A percentile compares a stretch with the other conserved stretches of the same genome.
These are phyloP conservation scores for Tribolium madens DNA, from an alignment of 1,140 invertebrate genomes.

Conservation along the genomic window DNA sequence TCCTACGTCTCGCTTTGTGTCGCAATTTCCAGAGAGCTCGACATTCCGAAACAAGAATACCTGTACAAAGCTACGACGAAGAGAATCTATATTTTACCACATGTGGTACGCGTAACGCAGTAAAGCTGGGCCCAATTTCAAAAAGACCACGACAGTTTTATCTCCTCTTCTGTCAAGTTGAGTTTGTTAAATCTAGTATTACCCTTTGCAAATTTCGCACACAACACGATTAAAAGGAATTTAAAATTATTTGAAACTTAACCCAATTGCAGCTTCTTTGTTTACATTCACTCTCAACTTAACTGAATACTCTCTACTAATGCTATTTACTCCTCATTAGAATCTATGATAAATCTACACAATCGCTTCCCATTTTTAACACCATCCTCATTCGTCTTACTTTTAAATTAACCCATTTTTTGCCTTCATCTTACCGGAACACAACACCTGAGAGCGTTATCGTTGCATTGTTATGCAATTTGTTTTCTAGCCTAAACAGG, in stretches of 20 bases:
- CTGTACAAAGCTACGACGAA: slow-evolving; percentile 35
- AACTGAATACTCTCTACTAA: slow-evolving; percentile 25
- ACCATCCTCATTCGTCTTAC: neutral
- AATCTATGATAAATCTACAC: slow-evolving; percentile 25
- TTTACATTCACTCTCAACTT: slow-evolving; percentile 34
- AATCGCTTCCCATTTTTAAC: neutral
- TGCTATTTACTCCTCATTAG: slow-evolving; percentile 37
- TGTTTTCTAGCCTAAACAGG: slow-evolving; percentile 17
- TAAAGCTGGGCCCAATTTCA: slow-evolving; percentile 28
- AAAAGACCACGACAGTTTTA: slow-evolving; percentile 32
- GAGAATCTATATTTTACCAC: slow-evolving; percentile 37
- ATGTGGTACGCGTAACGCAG: slow-evolving; percentile 36
- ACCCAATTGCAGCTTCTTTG: slow-evolving; percentile 35
- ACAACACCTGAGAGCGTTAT: neutral
- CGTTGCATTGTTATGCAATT: slow-evolving; percentile 15
- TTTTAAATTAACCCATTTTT: neutral
- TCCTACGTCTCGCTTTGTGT: slow-evolving; percentile 21
- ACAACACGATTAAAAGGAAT: slow-evolving; percentile 37
- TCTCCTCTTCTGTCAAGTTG: slow-evolving; percentile 21
- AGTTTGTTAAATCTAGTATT: slow-evolving; percentile 33
- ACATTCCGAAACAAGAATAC: slow-evolving; percentile 38
- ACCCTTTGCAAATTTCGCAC: slow-evolving; percentile 24
- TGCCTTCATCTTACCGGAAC: neutral
- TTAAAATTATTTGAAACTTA: slow-evolving; percentile 40
- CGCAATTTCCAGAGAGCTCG: slow-evolving; percentile 32